Percentiles rank a stretch among this genome's conserved stretches.
These are phyloP conservation scores for Lasioglossum malachurum DNA, from an alignment of 2,888 invertebrate genomes.

Conservation along the genomic window DNA sequence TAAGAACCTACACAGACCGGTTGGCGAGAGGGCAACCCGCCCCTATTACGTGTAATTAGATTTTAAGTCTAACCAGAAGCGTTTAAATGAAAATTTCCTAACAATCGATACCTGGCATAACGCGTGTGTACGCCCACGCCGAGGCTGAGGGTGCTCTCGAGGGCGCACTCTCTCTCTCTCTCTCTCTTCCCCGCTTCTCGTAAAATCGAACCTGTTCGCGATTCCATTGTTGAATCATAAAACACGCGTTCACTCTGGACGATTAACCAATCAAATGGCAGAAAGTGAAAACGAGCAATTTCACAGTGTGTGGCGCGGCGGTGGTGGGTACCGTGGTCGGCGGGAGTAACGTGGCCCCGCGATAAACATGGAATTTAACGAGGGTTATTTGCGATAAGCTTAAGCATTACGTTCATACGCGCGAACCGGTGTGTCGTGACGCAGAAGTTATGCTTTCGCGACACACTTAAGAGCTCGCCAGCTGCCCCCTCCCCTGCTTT, in stretches of 20 bases:
- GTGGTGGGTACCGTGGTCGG: neutral
- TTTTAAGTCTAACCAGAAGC: slow-evolving; percentile 4
- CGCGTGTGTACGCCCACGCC: neutral
- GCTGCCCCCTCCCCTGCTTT: neutral
- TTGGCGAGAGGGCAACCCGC: neutral
- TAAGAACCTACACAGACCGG: neutral
- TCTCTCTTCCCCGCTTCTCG: neutral
- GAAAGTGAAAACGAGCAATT: slow-evolving; percentile 56
- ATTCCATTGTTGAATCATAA: slow-evolving; percentile 11
- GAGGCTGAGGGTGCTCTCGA: neutral
- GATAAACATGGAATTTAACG: slow-evolving; percentile 82
- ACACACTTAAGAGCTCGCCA: slow-evolving; percentile 24
- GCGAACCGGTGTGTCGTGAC: neutral
- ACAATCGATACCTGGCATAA: neutral
- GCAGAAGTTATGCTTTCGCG: slow-evolving; percentile 27
- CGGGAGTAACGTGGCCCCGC: slow-evolving; percentile 43
- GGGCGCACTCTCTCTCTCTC: neutral
- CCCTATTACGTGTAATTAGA: slow-evolving; percentile 9
- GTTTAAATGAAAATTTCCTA: neutral
- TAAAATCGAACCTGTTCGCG: slow-evolving; percentile 1
- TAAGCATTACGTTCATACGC: slow-evolving; percentile 71
- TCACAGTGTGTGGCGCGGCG: slow-evolving; percentile 30
- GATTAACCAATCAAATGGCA: slow-evolving; percentile 48
- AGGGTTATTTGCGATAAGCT: slow-evolving; percentile 75
- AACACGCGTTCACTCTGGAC: neutral